A percentile compares a stretch with the other conserved stretches of the same genome.
These are phyloP conservation scores for Xanthia icteritia DNA, from an alignment of 2,888 invertebrate genomes.

Conservation along the genomic window DNA sequence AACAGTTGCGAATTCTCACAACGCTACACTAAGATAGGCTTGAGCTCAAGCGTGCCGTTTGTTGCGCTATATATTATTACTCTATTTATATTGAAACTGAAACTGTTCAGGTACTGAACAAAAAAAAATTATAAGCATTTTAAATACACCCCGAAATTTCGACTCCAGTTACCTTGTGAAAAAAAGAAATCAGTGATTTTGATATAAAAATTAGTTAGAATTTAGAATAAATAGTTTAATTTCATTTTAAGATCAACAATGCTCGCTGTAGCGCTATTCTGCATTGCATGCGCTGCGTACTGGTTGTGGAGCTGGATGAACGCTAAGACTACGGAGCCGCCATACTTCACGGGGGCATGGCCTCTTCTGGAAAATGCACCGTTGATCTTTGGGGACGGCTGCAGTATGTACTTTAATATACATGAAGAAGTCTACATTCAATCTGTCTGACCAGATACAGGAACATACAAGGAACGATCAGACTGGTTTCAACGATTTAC, in stretches of 20 bases:
- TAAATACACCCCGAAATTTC: too few species aligned
- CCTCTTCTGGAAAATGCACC: constrained; percentile 81
- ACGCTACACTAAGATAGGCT: too few species aligned
- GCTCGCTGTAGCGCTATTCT: constrained; percentile 71
- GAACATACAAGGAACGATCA: too few species aligned
- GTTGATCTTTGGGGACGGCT: constrained; percentile 78
- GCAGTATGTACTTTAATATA: constrained; percentile 71
- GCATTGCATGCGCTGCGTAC: constrained; percentile 68
- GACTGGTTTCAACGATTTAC: too few species aligned
- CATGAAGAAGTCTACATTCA: not conserved
- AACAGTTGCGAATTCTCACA: too few species aligned
- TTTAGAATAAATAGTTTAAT: not conserved
- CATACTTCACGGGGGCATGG: constrained; percentile 74
- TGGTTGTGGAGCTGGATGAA: constrained; percentile 70
- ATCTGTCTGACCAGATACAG: not conserved
- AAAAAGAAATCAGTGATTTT: not conserved
- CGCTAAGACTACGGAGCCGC: constrained; percentile 73
- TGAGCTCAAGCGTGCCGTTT: too few species aligned
- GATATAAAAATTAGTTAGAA: not conserved
- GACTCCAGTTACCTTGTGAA: too few species aligned
- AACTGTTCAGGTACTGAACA: too few species aligned
- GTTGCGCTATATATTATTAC: too few species aligned
- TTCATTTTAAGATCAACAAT: constrained; percentile 60
- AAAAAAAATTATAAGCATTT: too few species aligned
- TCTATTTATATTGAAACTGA: too few species aligned